Conservation (phyloP, 1,140 invertebrate species). For the Campodea augens region DNA sequence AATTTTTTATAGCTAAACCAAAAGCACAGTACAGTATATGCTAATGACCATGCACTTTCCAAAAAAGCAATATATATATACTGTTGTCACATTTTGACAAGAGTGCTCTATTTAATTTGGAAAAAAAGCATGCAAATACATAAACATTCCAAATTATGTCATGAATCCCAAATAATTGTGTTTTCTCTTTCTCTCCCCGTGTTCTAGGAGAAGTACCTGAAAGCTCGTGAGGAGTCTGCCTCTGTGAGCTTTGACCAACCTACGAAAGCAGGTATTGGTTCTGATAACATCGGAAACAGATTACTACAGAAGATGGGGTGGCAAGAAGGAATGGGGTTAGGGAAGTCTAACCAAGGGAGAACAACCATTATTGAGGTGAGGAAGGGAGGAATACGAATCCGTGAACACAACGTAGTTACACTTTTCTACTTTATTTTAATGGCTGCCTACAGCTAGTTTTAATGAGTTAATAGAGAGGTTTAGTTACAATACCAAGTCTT, state of each 20-base stretch:
- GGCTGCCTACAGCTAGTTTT: not conserved
- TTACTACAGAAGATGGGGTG: constrained; percentile 97
- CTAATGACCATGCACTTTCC: too few relatives aligned
- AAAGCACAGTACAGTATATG: too few relatives aligned
- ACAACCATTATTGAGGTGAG: constrained; percentile 71
- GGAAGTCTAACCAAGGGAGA: constrained; percentile 80
- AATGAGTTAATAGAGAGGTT: not conserved
- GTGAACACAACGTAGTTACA: not conserved
- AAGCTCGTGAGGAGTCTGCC: constrained; percentile 28
- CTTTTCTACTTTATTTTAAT: not conserved
- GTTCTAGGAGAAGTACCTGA: constrained; percentile 35
- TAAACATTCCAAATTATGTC: too few relatives aligned
- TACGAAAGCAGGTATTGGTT: constrained; percentile 51
- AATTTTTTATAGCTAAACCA: too few relatives aligned
- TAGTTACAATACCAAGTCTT: too few relatives aligned
- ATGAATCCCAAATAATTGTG: too few relatives aligned
- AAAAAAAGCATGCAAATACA: too few relatives aligned
- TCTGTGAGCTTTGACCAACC: constrained; percentile 37
- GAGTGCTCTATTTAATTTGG: too few relatives aligned
- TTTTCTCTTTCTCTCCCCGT: too few relatives aligned
- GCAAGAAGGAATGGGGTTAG: constrained; percentile 87
- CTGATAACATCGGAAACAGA: constrained; percentile 77
- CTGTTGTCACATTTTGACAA: too few relatives aligned
- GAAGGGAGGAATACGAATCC: not conserved
- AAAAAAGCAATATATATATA: too few relatives aligned